Percentiles rank a stretch among this genome's conserved stretches.
Evolutionary conservation across 2,888 invertebrate genomes (phyloP).

Genomic region (Ennomos fuscantarius): DNA sequence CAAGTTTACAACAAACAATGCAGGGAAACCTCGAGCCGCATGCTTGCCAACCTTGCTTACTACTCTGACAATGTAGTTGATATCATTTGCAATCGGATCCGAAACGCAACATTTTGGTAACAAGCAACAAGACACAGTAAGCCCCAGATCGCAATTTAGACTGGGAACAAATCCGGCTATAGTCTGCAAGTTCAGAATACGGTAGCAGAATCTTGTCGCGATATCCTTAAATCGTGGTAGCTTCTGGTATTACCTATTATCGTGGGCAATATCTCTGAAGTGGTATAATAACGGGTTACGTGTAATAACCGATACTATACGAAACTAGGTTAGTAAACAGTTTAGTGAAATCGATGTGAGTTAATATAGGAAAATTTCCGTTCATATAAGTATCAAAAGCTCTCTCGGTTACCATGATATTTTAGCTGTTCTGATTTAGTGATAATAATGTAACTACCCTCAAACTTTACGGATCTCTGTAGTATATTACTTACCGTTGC

Average conservation of each 20-base stretch:
- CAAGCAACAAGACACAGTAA: constrained; percentile 22
- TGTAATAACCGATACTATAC: constrained; percentile 7
- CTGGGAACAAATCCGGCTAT: constrained; percentile 8
- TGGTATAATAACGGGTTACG: constrained; percentile 8
- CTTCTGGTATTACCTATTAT: constrained; percentile 12
- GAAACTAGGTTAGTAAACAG: constrained; percentile 12
- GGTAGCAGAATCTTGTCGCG: constrained; percentile 11
- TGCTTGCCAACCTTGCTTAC: neutral
- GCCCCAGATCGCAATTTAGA: constrained; percentile 26
- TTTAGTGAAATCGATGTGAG: constrained; percentile 1
- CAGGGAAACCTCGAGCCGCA: neutral
- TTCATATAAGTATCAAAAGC: constrained; percentile 6
- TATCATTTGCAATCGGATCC: constrained; percentile 10
- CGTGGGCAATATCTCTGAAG: neutral
- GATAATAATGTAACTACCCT: constrained; percentile 5
- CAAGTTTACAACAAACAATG: constrained; percentile 3
- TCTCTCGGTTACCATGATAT: constrained; percentile 2
- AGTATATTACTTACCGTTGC: neutral
- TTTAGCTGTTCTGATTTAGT: constrained; percentile 2
- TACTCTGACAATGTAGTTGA: constrained; percentile 6
- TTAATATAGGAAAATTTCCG: constrained; percentile 10
- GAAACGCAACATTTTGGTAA: constrained; percentile 14
- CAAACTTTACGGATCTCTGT: constrained; percentile 4
- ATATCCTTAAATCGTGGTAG: constrained; percentile 5
- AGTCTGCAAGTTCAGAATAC: constrained; percentile 10